Base-by-base conservation (phyloP, 2,888 invertebrate species). In the Hypomecis atomaria region DNA sequence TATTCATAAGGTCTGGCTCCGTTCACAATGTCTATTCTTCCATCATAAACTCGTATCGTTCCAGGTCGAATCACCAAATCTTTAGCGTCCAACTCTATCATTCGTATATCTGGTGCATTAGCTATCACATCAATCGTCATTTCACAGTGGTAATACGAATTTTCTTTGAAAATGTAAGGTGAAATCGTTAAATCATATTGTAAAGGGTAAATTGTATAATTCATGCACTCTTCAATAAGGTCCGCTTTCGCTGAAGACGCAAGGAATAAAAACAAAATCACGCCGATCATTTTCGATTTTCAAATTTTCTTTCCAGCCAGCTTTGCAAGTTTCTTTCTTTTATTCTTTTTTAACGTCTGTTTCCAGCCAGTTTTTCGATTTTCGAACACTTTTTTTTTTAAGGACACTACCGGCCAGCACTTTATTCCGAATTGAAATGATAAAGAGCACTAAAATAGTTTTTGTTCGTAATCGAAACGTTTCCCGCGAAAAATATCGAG, bases 131-230 rank as follows among this genome's bases (percentile, higher is more conserved):
- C 88, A 64, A 92, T 89, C 2, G 79, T 78, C 49, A 90, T 71
- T 48, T 88, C 85, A 79, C 91, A 88, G 45, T 90, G 84, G 57
- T 87, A 92, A 73, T 84, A 88, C 38, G 85, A 84, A 42, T 69
- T 73, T 1, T 78, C 79, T 23, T 71, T 76, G 43, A 78, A 80
- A 52, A 90, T 72, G 49, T 86, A 83, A 0, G 92, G 92, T 11
- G 74, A 84, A 56, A 92, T 77, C 1, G 80, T 84, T 0, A 92
- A 60, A 57, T 92, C 92, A 49, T 92, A 92, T 67, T 92, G 89
- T 66, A 90, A 82, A 63, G 92, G 92, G 68, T 92, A 92, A 52
- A 92, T 86, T 56, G 91, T 91, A 49, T 90, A 92, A 70, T 92
- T 90, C 11, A 92, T 76, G 72, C 92, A 92, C 71, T 92, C 91